Conservation (phyloP, 2,888 invertebrate genomes). For the Lasioglossum lativentre region DNA sequence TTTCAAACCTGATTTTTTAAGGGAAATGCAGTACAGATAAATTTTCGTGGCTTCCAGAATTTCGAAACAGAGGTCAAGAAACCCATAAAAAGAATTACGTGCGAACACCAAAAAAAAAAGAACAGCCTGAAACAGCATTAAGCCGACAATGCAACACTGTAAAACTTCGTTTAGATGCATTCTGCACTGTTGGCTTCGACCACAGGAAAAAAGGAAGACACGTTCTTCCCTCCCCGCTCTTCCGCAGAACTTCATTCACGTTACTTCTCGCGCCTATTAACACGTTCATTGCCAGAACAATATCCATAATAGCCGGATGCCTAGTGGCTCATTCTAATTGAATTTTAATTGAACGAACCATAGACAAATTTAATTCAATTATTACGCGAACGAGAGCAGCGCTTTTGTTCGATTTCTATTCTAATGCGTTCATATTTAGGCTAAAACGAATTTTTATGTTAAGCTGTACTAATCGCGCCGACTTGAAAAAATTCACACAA, state of each 20-base stretch:
- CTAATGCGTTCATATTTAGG: not conserved
- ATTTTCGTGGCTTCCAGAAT: not conserved
- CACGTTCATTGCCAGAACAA: not conserved
- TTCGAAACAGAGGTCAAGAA: not conserved
- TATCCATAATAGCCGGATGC: not conserved
- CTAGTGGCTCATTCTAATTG: not conserved
- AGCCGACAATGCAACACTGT: not conserved
- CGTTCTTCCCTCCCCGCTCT: not conserved
- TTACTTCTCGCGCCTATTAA: not conserved
- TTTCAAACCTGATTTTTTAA: not conserved
- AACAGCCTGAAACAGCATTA: not conserved
- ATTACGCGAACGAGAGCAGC: not conserved
- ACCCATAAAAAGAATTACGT: not conserved
- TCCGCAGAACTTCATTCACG: slow-evolving; percentile 2
- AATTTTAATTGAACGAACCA: not conserved
- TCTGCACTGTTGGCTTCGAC: not conserved
- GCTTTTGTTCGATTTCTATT: not conserved
- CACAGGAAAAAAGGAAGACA: not conserved
- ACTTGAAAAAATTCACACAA: not conserved
- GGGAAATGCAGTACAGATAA: not conserved
- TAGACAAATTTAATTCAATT: slow-evolving; percentile 3
- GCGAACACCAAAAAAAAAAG: not conserved
- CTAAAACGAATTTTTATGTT: not conserved
- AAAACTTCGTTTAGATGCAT: not conserved
- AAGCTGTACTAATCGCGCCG: too few relatives aligned